A percentile compares a stretch with the other conserved stretches of the same genome.
Conservation (phyloP, 2,888 invertebrate genomes). For the Hecatera dysodea region DNA sequence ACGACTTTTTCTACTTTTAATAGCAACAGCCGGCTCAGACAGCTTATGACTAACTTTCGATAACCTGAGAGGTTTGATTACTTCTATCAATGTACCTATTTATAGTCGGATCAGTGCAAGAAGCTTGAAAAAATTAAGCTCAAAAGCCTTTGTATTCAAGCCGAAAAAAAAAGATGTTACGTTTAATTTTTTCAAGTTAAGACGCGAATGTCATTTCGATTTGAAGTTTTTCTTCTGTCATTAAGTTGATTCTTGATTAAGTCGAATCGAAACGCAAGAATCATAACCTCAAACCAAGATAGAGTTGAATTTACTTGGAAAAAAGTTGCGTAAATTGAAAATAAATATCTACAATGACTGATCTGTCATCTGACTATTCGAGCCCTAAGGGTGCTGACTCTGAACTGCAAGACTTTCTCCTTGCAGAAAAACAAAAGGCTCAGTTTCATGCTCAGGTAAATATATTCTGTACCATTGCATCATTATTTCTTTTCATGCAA, state of each 20-base stretch:
- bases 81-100: too few relatives aligned
- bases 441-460: constrained; percentile 96
- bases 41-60: too few relatives aligned
- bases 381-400: constrained; percentile 90
- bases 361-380: constrained; percentile 83
- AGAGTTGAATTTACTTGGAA: constrained; percentile 6
- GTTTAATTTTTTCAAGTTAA: constrained; percentile 28
- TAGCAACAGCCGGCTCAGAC: too few relatives aligned
- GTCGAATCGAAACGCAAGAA: constrained; percentile 23
- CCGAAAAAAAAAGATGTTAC: background rate
- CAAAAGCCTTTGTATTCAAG: background rate
- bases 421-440: constrained; percentile 96
- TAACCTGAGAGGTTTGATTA: too few relatives aligned
- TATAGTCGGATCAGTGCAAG: too few relatives aligned
- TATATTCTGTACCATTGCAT: constrained; percentile 44
- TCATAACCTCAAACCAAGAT: constrained; percentile 47
- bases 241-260: background rate
- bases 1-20: too few relatives aligned
- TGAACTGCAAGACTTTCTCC: constrained; percentile 96
- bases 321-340: constrained; percentile 21
- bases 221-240: background rate
- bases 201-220: background rate
- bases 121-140: background rate
- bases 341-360: constrained; percentile 74
- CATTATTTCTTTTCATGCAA: constrained; percentile 14